Base-by-base conservation (phyloP, 2,113 vertebrate species). In the Syrrhaptes paradoxus region DNA sequence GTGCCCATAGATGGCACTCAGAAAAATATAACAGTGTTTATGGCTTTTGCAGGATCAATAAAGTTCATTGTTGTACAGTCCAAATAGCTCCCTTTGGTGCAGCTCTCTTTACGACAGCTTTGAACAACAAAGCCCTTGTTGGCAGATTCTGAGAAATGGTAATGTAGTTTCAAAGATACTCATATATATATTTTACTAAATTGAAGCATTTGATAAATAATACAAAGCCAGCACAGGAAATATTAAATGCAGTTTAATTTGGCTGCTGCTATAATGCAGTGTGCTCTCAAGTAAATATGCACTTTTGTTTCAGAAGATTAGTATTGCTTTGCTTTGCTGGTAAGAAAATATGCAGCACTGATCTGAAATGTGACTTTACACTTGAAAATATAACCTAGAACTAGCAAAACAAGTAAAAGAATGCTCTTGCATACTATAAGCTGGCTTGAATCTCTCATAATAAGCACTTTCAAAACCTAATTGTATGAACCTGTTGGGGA, bases 171-270 rank as follows among this genome's bases (percentile, higher is more conserved):
- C 34, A 54, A 91, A 94, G 63, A 72, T 36, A 16, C 17, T 77
- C 28, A 54, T 77, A 72, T 49, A 80, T 59, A 38, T 31, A 10
- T 67, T 8, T 87, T 41, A 36, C 63, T 82, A 54, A 84, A 77
- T 81, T n/a, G 79, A 72, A 80, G 13, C 25, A 62, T 84, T 86
- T 90, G 83, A 90, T 85, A 84, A 95, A 84, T 71, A 86, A 74
- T 55, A 90, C 9, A 85, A 88, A 94, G 18, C 29, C 21, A 77
- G 48, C 20, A 43, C 29, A 93, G 79, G 68, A 96, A 84, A 89
- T 89, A 86, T 28, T 92, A 83, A 93, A 78, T 84, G 20, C 21
- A 16, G 73, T 90, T 95, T 95, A 96, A 97, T 95, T 90, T 93
- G 24, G 16, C 59, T 86, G 45, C 61, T 58, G 72, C 19, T 80